These are phyloP conservation scores for Atlantisia rogersi DNA, from an alignment of 2,113 vertebrate species.

Conservation along the genomic window DNA sequence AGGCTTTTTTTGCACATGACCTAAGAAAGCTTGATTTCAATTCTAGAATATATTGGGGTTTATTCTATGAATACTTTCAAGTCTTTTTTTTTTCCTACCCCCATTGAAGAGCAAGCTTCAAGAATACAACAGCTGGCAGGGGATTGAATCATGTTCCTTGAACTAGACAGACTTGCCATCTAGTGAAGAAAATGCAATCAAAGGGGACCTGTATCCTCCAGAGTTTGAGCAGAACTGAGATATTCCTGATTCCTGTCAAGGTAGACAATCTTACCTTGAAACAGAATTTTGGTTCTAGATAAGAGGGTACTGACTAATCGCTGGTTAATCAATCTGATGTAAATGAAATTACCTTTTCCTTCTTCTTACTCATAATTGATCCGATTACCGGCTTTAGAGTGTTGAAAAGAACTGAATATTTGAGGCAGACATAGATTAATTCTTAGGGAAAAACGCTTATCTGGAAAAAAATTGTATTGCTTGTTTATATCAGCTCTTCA, in stretches of 20 bases:
- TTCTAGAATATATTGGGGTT: not conserved
- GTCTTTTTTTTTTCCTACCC: accelerated
- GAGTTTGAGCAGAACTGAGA: not conserved
- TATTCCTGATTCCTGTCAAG: not conserved
- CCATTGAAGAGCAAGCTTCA: not conserved
- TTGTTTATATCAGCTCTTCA: not conserved
- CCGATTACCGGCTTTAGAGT: not conserved
- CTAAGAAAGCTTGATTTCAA: not conserved
- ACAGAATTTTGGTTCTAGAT: not conserved
- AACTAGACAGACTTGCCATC: not conserved
- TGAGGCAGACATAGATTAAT: not conserved
- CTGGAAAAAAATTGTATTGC: not conserved
- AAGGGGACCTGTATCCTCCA: not conserved
- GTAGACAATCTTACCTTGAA: not conserved
- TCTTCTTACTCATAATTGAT: conserved; percentile 3
- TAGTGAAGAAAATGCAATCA: not conserved
- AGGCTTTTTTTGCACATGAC: not conserved
- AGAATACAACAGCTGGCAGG: not conserved
- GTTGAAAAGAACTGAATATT: not conserved
- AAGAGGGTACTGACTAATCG: not conserved
- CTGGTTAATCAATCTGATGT: not conserved
- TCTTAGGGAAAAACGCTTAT: not conserved
- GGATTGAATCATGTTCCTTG: not conserved
- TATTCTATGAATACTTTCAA: not conserved
- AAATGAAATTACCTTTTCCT: conserved; percentile 2